phyloP scores from a whole-genome alignment of 64 coral and sea anemone genomes.

The Catalaphyllia jardinei region DNA sequence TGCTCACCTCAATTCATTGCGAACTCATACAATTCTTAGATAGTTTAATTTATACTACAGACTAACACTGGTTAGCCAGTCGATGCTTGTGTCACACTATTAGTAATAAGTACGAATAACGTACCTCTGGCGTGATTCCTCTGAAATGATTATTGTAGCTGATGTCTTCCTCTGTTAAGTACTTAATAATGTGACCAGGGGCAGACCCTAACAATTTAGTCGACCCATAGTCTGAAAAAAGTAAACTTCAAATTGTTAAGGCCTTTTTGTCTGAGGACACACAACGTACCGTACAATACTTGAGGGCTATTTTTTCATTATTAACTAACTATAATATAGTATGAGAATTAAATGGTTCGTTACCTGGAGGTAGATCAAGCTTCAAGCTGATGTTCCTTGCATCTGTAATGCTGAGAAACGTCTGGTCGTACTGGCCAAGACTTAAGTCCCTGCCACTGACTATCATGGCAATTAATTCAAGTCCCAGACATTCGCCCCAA shows the following conservation, averaged over 20 bases:
- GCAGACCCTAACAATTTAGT: constrained; percentile 43
- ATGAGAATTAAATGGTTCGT: neutral
- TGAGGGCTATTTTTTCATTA: no score
- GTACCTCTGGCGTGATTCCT: constrained; percentile 61
- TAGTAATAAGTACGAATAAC: neutral
- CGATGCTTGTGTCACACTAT: no score
- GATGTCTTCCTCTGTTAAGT: constrained; percentile 2
- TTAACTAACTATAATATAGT: no score
- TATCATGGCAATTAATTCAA: constrained; percentile 59
- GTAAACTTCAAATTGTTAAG: neutral
- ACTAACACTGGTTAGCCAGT: no score
- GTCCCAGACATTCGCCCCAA: constrained; percentile 79
- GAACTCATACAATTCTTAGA: no score
- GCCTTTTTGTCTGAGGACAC: neutral
- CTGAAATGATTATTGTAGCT: constrained; percentile 67
- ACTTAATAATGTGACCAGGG: constrained; percentile 37
- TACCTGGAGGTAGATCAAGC: constrained; percentile 45
- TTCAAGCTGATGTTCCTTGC: constrained; percentile 36
- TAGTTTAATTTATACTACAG: no score
- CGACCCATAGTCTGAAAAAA: constrained; percentile 21
- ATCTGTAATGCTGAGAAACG: constrained; percentile 23
- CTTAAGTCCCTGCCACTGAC: constrained; percentile 31
- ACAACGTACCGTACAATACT: no score
- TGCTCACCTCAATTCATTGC: no score
- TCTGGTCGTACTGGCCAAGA: constrained; percentile 54